Evolutionary conservation across 2,797 vertebrate genomes (phyloP).

Genomic region (Nannoperca obscura): DNA sequence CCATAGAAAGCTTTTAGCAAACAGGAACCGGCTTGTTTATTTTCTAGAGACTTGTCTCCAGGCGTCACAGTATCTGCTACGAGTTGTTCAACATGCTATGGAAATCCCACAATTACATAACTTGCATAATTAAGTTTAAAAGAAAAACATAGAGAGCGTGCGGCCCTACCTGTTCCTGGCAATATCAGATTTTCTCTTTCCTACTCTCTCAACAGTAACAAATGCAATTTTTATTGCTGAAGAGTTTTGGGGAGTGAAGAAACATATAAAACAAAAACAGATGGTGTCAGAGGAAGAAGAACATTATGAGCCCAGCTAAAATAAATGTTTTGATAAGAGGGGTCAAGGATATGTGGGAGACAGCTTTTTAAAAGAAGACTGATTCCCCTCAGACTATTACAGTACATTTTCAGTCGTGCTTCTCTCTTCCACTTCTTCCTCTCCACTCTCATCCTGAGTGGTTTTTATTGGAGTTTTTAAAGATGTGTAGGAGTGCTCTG

Average conservation of each 20-base stretch:
- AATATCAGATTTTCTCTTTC: slow-evolving; percentile 21
- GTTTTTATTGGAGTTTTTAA: slow-evolving; percentile 38
- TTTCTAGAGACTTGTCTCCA: slow-evolving; percentile 55
- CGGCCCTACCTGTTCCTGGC: slow-evolving; percentile 22
- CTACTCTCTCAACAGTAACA: not conserved
- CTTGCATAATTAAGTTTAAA: slow-evolving; percentile 44
- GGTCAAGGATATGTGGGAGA: slow-evolving; percentile 34
- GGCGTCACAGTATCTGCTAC: slow-evolving; percentile 57
- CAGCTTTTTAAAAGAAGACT: not conserved
- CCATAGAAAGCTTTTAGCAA: slow-evolving; percentile 41
- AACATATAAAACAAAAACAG: slow-evolving; percentile 44
- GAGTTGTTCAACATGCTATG: slow-evolving; percentile 51
- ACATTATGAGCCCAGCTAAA: slow-evolving; percentile 14
- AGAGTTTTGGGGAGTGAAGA: slow-evolving; percentile 23
- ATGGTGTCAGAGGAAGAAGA: slow-evolving; percentile 35
- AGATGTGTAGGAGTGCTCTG: slow-evolving; percentile 39
- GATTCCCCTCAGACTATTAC: slow-evolving; percentile 41
- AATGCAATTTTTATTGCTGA: slow-evolving; percentile 7
- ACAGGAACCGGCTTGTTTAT: slow-evolving; percentile 63
- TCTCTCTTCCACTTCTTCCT: slow-evolving; percentile 34
- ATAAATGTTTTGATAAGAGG: slow-evolving; percentile 55
- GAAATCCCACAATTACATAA: slow-evolving; percentile 75
- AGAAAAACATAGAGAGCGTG: slow-evolving; percentile 13
- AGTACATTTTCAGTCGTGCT: slow-evolving; percentile 32
- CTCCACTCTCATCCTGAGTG: slow-evolving; percentile 42